Percentiles rank a stretch among this genome's conserved stretches.
phyloP scores from a whole-genome alignment of 2,797 vertebrate species.

The Lithobates sylvaticus region DNA sequence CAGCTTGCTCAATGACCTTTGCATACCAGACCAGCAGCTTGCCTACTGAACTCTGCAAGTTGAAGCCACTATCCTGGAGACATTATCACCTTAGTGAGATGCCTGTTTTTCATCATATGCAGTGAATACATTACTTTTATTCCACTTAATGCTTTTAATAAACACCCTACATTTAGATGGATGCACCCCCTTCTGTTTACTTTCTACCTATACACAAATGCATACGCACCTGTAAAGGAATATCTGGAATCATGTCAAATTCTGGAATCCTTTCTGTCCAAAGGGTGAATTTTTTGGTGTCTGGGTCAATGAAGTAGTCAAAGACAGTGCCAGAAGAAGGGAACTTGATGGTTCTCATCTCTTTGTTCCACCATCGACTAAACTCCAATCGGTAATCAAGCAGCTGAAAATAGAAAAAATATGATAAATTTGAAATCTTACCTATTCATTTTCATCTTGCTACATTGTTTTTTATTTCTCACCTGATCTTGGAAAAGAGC shows the following conservation, averaged over 20 bases:
- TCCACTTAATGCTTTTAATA: too few species aligned
- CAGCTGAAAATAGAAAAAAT: constrained; percentile 71
- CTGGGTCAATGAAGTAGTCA: constrained; percentile 85
- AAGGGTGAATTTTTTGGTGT: constrained; percentile 81
- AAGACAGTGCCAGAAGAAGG: constrained; percentile 85
- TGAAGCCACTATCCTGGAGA: too few species aligned
- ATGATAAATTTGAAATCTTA: background rate
- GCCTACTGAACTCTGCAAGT: too few species aligned
- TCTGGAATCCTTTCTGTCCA: constrained; percentile 77
- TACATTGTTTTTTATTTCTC: constrained; percentile 55
- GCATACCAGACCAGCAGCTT: too few species aligned
- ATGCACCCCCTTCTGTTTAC: too few species aligned
- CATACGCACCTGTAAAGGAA: constrained; percentile 73
- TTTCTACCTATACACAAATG: background rate
- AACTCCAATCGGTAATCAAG: constrained; percentile 85
- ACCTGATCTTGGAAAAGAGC: constrained; percentile 87
- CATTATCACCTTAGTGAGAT: too few species aligned
- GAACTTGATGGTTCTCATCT: constrained; percentile 85
- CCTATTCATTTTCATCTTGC: background rate
- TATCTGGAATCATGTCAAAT: constrained; percentile 80
- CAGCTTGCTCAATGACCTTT: too few species aligned
- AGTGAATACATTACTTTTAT: too few species aligned
- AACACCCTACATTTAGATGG: too few species aligned
- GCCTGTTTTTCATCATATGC: too few species aligned
- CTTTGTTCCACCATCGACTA: constrained; percentile 87